phyloP scores from a whole-genome alignment of 2,113 vertebrate species.

The Nothobranchius furzeri region DNA sequence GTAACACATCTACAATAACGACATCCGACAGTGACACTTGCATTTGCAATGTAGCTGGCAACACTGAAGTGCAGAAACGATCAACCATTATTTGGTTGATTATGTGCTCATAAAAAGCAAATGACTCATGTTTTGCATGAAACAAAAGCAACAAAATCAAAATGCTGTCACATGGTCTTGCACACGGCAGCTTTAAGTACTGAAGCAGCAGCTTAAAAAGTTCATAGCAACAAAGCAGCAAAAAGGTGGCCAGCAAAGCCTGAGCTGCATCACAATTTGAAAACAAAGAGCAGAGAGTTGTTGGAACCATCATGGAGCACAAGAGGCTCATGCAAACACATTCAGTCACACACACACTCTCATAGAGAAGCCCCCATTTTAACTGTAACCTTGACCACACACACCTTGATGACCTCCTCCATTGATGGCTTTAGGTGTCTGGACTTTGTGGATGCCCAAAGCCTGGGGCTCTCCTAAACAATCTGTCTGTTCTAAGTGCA shows the following conservation, averaged over 20 bases:
- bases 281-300: constrained; percentile 11
- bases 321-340: constrained; percentile 44
- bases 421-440: constrained; percentile 63
- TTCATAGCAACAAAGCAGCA: constrained; percentile 53
- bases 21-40: constrained; percentile 41
- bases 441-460: constrained; percentile 60
- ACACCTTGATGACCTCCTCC: constrained; percentile 70
- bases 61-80: constrained; percentile 57
- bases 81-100: constrained; percentile 61
- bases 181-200: constrained; percentile 28
- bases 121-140: constrained; percentile 57
- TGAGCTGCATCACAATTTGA: constrained; percentile 37
- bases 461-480: constrained; percentile 63
- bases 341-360: background rate
- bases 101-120: constrained; percentile 51
- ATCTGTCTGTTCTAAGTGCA: constrained; percentile 63
- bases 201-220: constrained; percentile 50
- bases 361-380: background rate
- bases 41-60: constrained; percentile 77
- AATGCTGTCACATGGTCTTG: constrained; percentile 43
- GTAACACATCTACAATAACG: constrained; percentile 36
- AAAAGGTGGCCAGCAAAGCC: constrained; percentile 48
- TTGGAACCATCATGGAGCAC: constrained; percentile 16
- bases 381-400: constrained; percentile 39
- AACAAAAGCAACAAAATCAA: constrained; percentile 54